Evolutionary conservation across 2,888 invertebrate species (phyloP).

Genomic region (Temnothorax rugatulus): DNA sequence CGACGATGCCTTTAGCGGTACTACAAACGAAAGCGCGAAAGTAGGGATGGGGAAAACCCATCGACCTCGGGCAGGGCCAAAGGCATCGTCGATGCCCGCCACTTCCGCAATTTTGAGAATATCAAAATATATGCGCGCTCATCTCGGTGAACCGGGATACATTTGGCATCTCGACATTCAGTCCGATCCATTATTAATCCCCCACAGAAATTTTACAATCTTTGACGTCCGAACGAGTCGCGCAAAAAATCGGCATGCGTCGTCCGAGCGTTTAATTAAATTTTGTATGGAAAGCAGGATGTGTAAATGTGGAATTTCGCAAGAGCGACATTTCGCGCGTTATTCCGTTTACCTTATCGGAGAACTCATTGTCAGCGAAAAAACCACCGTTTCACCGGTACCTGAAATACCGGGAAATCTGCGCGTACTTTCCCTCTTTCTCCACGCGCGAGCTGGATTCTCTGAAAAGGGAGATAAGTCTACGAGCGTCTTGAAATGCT

Average conservation of each 20-base stretch:
- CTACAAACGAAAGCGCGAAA: background rate
- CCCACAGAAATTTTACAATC: background rate
- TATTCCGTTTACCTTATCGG: background rate
- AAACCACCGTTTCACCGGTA: background rate
- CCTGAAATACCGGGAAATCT: background rate
- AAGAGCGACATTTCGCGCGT: background rate
- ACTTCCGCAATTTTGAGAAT: slow-evolving; percentile 20
- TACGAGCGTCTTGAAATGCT: background rate
- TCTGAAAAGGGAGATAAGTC: background rate
- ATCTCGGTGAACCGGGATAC: background rate
- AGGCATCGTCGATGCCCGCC: background rate
- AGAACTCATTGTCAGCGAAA: background rate
- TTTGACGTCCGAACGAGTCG: background rate
- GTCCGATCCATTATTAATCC: background rate
- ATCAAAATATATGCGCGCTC: background rate
- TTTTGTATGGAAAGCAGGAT: background rate
- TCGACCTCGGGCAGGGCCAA: slow-evolving; percentile 71
- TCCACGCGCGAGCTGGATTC: background rate
- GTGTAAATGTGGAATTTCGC: background rate
- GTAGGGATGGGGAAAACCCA: slow-evolving; percentile 78
- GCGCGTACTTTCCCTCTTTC: slow-evolving; percentile 1
- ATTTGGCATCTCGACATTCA: background rate
- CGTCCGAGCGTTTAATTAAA: background rate
- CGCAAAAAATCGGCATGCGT: background rate
- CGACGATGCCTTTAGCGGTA: background rate